phyloP scores from a whole-genome alignment of 2,113 vertebrate species.

The Patagioenas fasciata region DNA sequence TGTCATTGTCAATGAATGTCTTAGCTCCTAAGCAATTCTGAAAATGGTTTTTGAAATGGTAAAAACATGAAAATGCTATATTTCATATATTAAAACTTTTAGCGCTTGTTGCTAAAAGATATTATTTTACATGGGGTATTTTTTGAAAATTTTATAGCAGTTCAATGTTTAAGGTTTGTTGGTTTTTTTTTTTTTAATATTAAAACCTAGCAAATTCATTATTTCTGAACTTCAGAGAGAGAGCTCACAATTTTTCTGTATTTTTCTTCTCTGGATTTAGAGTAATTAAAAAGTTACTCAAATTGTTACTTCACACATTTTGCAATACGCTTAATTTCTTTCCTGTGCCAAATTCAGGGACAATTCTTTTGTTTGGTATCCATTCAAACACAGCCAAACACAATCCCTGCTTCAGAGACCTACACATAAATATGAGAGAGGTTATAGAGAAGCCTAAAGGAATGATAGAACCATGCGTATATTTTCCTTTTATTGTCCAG shows the following conservation, averaged over 20 bases:
- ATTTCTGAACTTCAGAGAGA: not conserved
- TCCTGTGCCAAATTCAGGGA: not conserved
- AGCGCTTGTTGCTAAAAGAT: not conserved
- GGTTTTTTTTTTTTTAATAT: not conserved
- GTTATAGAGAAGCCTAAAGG: not conserved
- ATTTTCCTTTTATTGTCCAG: not conserved
- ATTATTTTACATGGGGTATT: not conserved
- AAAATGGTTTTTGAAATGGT: not conserved
- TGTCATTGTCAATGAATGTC: not conserved
- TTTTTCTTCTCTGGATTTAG: not conserved
- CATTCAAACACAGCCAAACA: not conserved
- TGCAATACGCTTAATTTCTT: not conserved
- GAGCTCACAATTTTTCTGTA: not conserved
- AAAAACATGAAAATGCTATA: not conserved
- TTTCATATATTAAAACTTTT: not conserved
- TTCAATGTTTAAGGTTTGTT: constrained; percentile 1
- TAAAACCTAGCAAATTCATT: not conserved
- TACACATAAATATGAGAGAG: not conserved
- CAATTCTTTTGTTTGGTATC: not conserved
- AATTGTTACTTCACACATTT: not conserved
- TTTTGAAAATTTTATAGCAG: constrained; percentile 1
- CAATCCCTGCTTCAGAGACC: not conserved
- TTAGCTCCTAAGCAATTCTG: not conserved
- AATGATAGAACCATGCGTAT: not conserved
- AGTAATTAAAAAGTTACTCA: not conserved